Conservation (phyloP, 2,113 vertebrate species). For the Epinephelus fuscoguttatus region DNA sequence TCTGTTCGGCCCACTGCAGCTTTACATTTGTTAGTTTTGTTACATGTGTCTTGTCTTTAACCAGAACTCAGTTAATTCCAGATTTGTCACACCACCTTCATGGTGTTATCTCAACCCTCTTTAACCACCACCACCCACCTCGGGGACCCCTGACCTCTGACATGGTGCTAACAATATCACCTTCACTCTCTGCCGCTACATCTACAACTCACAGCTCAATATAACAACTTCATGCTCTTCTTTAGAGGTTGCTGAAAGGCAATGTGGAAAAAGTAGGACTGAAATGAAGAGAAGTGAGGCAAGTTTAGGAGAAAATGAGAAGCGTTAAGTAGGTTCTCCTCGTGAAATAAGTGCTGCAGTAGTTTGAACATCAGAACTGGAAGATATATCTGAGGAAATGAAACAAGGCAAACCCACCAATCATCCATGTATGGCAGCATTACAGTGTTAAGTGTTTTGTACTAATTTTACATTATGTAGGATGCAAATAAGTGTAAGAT, state of each 20-base stretch:
- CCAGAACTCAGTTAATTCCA: slow-evolving; percentile 1
- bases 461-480: no score
- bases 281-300: neutral
- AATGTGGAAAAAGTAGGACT: neutral
- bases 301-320: neutral
- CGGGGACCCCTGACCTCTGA: slow-evolving; percentile 48
- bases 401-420: neutral
- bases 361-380: neutral
- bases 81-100: slow-evolving; percentile 25
- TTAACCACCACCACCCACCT: slow-evolving; percentile 33
- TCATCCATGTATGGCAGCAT: no score
- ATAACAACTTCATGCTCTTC: neutral
- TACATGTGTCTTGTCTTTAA: neutral
- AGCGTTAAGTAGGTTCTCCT: neutral
- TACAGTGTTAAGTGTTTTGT: no score
- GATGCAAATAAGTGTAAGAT: no score
- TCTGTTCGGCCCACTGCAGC: neutral
- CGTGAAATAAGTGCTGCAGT: neutral
- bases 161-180: slow-evolving; percentile 11
- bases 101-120: slow-evolving; percentile 21
- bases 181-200: slow-evolving; percentile 2
- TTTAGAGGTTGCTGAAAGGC: neutral
- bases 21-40: neutral
- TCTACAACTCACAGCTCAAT: slow-evolving; percentile 6
- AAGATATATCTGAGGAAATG: neutral